Percentiles rank a stretch among this genome's conserved stretches.
These are phyloP conservation scores for Noturus placidus DNA, from an alignment of 2,113 vertebrate species.

Conservation along the genomic window DNA sequence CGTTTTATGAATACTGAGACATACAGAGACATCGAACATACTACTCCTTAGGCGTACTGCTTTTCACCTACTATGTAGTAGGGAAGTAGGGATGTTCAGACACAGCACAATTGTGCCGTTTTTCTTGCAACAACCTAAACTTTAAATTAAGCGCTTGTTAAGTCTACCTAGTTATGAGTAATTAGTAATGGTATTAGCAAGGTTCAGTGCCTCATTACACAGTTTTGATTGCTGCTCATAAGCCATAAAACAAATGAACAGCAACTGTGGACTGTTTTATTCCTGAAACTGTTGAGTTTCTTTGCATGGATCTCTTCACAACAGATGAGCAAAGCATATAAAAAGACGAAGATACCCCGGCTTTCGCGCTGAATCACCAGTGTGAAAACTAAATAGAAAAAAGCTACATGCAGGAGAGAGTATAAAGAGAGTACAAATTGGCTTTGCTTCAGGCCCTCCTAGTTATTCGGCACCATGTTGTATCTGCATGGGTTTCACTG, in stretches of 20 bases:
- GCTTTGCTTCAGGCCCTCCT: conserved; percentile 37
- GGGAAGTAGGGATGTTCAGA: no score
- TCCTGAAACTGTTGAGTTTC: not conserved
- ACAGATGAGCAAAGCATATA: not conserved
- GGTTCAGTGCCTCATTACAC: not conserved
- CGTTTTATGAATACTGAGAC: no score
- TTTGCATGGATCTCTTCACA: not conserved
- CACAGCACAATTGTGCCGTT: no score
- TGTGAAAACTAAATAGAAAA: conserved; percentile 2
- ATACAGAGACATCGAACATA: no score
- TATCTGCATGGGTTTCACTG: conserved; percentile 20
- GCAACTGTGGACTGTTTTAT: not conserved
- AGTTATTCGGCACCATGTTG: conserved; percentile 28
- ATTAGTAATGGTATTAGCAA: not conserved
- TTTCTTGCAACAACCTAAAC: not conserved
- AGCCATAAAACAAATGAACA: not conserved
- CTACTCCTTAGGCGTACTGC: no score
- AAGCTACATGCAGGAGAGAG: conserved; percentile 20
- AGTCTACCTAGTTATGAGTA: not conserved
- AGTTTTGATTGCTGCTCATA: not conserved
- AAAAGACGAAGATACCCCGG: not conserved
- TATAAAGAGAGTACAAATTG: conserved; percentile 43
- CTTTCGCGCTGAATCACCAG: not conserved
- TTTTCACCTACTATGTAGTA: no score
- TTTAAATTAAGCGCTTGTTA: not conserved